These are phyloP conservation scores for Archivesica marissinica DNA, from an alignment of 1,140 invertebrate genomes.

Conservation along the genomic window DNA sequence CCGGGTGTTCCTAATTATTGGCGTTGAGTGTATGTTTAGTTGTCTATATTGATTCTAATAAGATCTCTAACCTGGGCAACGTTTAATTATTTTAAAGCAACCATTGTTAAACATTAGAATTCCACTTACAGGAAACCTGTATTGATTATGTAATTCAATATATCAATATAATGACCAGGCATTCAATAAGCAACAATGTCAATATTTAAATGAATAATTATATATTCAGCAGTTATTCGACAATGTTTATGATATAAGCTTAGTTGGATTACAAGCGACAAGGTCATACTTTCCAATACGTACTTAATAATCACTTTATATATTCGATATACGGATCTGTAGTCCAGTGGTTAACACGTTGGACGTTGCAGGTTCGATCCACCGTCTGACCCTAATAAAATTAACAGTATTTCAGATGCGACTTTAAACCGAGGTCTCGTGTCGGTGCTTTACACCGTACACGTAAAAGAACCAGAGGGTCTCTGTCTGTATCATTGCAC, in stretches of 20 bases:
- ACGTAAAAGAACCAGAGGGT: background rate
- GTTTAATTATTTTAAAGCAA: background rate
- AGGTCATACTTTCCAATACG: background rate
- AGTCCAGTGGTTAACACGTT: background rate
- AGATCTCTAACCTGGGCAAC: background rate
- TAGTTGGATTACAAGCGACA: background rate
- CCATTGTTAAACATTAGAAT: background rate
- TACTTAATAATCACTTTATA: background rate
- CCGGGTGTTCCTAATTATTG: background rate
- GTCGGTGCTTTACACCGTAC: no score
- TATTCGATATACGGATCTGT: background rate
- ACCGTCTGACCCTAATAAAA: no score
- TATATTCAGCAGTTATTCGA: conserved; percentile 4
- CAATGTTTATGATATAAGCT: background rate
- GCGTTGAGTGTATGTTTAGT: background rate
- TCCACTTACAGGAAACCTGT: background rate
- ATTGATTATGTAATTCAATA: conserved; percentile 24
- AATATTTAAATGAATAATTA: background rate
- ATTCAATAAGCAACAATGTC: background rate
- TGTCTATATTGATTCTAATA: background rate
- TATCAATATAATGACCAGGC: background rate
- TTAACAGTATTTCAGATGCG: background rate
- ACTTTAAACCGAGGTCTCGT: background rate
- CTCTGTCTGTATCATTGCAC: no score
- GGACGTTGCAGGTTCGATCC: background rate